phyloP scores from a whole-genome alignment of 2,113 vertebrate species.

The Coptodon bakossiorum region DNA sequence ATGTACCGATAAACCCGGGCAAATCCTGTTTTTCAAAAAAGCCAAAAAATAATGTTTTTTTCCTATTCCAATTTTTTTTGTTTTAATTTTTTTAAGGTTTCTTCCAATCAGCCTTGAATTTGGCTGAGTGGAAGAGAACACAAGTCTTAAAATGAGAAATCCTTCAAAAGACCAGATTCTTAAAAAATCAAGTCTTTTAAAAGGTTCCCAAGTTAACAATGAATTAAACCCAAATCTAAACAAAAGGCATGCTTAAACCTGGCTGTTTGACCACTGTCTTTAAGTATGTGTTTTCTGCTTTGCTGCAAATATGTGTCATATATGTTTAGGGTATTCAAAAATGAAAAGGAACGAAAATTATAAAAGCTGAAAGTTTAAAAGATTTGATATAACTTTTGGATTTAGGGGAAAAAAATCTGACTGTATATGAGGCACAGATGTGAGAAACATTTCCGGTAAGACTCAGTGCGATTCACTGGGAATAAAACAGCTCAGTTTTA shows the following conservation, averaged over 20 bases:
- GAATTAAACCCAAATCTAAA: background rate
- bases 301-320: background rate
- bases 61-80: background rate
- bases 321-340: background rate
- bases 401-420: background rate
- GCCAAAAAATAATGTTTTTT: background rate
- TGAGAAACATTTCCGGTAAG: background rate
- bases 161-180: background rate
- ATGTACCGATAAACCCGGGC: background rate
- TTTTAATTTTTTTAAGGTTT: background rate
- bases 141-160: background rate
- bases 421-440: background rate
- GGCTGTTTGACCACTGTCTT: background rate
- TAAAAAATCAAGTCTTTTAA: background rate
- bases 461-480: background rate
- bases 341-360: background rate
- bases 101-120: background rate
- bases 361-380: background rate
- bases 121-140: background rate
- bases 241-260: background rate
- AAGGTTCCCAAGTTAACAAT: background rate
- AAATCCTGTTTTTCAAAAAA: conserved; percentile 5
- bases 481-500: background rate
- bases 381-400: background rate
- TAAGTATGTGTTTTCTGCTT: background rate